phyloP scores from a whole-genome alignment of 2,113 vertebrate species.

The Ptychochromis oligacanthus region DNA sequence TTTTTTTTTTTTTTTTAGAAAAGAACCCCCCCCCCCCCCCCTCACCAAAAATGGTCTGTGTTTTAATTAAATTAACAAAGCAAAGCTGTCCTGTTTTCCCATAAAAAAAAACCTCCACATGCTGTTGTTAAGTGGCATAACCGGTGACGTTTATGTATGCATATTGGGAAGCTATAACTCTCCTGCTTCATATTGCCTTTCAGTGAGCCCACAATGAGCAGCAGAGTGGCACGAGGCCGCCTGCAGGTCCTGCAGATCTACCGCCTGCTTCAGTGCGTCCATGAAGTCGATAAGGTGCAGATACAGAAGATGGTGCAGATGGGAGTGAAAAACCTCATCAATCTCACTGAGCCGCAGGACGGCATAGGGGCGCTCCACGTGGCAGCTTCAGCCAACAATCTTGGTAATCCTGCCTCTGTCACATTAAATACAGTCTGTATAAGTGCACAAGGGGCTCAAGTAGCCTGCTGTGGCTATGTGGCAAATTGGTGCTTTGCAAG shows the following conservation, averaged over 20 bases:
- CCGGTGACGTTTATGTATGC: background rate
- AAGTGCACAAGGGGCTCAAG: background rate
- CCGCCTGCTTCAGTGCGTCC: slow-evolving; percentile 88
- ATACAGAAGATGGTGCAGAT: slow-evolving; percentile 85
- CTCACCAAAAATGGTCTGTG: too few relatives aligned
- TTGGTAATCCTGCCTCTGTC: slow-evolving; percentile 41
- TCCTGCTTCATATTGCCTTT: background rate
- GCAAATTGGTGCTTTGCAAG: background rate
- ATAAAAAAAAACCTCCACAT: too few relatives aligned
- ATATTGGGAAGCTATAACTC: background rate
- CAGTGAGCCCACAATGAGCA: slow-evolving; percentile 37
- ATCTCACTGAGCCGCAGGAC: slow-evolving; percentile 85
- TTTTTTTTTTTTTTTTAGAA: background rate
- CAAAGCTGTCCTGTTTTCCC: too few relatives aligned
- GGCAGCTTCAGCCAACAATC: slow-evolving; percentile 83
- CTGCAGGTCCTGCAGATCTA: slow-evolving; percentile 89
- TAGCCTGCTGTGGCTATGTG: background rate
- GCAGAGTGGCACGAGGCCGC: slow-evolving; percentile 72
- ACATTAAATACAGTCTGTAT: background rate
- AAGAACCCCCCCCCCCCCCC: too few relatives aligned
- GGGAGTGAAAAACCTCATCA: slow-evolving; percentile 87
- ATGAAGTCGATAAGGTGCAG: slow-evolving; percentile 79
- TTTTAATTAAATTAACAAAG: background rate
- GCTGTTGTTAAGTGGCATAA: too few relatives aligned
- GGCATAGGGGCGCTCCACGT: slow-evolving; percentile 86